A percentile compares a stretch with the other conserved stretches of the same genome.
These are phyloP conservation scores for Casuarius casuarius DNA, from an alignment of 2,113 vertebrate genomes.

Conservation along the genomic window DNA sequence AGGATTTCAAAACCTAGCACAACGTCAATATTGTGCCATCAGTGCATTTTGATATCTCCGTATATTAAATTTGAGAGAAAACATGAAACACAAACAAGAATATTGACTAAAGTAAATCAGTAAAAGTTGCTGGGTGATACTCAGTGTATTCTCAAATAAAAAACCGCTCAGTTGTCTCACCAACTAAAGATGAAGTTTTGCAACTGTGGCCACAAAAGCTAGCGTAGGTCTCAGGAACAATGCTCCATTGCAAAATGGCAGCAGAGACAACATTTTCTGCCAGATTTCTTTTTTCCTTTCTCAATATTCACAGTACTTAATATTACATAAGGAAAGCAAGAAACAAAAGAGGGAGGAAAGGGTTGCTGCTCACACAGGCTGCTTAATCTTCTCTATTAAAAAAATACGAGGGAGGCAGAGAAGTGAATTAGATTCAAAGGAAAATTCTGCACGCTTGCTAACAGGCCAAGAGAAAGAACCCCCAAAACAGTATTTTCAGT, in stretches of 20 bases:
- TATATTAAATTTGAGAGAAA: neutral
- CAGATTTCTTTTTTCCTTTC: constrained; percentile 12
- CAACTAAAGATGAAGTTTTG: constrained; percentile 2
- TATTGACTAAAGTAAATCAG: neutral
- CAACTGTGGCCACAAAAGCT: constrained; percentile 1
- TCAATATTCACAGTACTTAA: constrained; percentile 5
- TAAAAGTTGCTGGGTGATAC: neutral
- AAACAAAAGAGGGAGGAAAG: constrained; percentile 42
- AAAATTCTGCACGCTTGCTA: neutral
- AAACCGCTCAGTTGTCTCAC: neutral
- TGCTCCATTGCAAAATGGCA: constrained; percentile 27
- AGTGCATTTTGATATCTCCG: neutral
- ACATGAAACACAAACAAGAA: neutral
- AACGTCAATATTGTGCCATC: neutral
- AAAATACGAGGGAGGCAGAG: neutral
- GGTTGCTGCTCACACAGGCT: constrained; percentile 5
- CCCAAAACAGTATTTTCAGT: neutral
- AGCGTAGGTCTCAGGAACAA: neutral
- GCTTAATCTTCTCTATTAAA: neutral
- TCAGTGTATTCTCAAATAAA: neutral
- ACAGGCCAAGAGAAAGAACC: neutral
- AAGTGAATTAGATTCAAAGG: neutral
- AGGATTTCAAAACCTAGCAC: neutral
- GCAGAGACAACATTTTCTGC: constrained; percentile 2
- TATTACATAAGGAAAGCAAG: constrained; percentile 22